Evolutionary conservation across 2,797 vertebrate genomes (phyloP).

Genomic region (Fistularia tabacaria): DNA sequence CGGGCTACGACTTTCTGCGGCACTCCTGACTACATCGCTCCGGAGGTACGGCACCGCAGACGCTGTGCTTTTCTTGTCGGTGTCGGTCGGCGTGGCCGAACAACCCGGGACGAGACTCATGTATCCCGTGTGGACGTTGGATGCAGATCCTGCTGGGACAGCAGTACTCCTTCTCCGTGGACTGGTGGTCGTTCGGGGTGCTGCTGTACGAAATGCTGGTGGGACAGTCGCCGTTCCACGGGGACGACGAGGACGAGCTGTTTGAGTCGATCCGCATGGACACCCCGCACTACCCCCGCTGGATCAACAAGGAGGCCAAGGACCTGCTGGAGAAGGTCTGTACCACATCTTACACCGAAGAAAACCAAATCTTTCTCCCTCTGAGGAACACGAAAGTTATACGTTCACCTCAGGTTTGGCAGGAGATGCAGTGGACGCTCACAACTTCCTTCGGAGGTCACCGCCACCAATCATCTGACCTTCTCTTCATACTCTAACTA

Average conservation of each 20-base stretch:
- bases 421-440: too few relatives aligned
- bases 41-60: constrained; percentile 77
- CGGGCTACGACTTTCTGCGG: constrained; percentile 95
- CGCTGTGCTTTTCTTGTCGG: not conserved
- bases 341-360: not conserved
- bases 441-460: too few relatives aligned
- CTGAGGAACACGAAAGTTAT: too few relatives aligned
- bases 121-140: constrained; percentile 10
- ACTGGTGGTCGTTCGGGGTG: constrained; percentile 99
- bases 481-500: too few relatives aligned
- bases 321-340: constrained; percentile 90
- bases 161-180: constrained; percentile 94
- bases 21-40: constrained; percentile 97
- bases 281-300: constrained; percentile 92
- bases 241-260: constrained; percentile 95
- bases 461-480: too few relatives aligned
- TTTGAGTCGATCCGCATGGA: constrained; percentile 97
- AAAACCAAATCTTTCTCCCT: too few relatives aligned
- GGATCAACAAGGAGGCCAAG: constrained; percentile 93
- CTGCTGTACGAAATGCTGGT: constrained; percentile 97
- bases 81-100: not conserved
- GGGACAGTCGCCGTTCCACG: constrained; percentile 96
- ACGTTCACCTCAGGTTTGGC: too few relatives aligned
- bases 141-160: constrained; percentile 89
- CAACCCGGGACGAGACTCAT: not conserved